phyloP scores from a whole-genome alignment of 2,888 invertebrate genomes.

The Coelopa pilipes region DNA sequence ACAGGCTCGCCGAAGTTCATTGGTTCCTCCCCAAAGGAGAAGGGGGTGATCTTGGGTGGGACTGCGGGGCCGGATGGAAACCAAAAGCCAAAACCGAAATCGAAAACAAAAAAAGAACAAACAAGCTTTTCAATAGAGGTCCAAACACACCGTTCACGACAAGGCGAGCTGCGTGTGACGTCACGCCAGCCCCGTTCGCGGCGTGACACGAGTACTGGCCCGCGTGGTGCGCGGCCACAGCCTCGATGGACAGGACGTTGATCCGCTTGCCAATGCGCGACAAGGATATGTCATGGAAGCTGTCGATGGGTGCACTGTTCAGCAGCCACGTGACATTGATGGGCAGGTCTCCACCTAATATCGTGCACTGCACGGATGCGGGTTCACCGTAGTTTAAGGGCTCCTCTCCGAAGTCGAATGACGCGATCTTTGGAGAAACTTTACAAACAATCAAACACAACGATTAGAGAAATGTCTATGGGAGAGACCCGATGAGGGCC shows the following conservation, averaged over 20 bases:
- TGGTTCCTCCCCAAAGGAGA: constrained; percentile 79
- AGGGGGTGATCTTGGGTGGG: constrained; percentile 73
- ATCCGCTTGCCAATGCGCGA: constrained; percentile 74
- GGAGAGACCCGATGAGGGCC: too few species aligned
- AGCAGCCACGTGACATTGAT: constrained; percentile 73
- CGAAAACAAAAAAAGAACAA: constrained; percentile 34
- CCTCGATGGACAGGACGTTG: constrained; percentile 72
- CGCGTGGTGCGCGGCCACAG: constrained; percentile 70
- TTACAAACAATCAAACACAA: constrained; percentile 19
- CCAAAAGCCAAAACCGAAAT: constrained; percentile 37
- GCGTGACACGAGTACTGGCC: constrained; percentile 80
- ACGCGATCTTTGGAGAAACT: constrained; percentile 70
- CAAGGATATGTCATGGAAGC: constrained; percentile 68
- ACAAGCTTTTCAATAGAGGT: constrained; percentile 64
- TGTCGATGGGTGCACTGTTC: constrained; percentile 65
- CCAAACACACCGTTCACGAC: constrained; percentile 71
- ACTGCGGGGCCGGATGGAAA: constrained; percentile 26
- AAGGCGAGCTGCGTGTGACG: constrained; percentile 71
- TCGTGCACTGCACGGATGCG: constrained; percentile 72
- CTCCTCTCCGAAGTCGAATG: constrained; percentile 72
- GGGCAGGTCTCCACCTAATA: constrained; percentile 74
- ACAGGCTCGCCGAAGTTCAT: constrained; percentile 76
- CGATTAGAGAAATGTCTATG: too few species aligned
- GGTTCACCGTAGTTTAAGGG: constrained; percentile 73
- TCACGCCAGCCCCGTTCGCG: constrained; percentile 72